Evolutionary conservation across 1,140 invertebrate genomes (phyloP).

Genomic region (Pemphigus obesinymphae): DNA sequence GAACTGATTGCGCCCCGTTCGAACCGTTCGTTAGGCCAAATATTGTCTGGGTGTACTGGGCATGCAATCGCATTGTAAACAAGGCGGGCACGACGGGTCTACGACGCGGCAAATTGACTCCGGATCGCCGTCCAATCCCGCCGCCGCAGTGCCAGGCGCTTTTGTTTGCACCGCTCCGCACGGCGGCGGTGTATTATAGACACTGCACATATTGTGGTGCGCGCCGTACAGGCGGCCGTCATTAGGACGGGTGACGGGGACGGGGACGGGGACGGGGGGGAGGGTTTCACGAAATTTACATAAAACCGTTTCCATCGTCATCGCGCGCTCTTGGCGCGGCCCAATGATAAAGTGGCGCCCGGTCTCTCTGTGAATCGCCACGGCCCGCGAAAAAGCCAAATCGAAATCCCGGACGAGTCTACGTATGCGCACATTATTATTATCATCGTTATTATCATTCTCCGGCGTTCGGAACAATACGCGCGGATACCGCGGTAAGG

Average conservation of each 20-base stretch:
- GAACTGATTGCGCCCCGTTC: conserved; percentile 32
- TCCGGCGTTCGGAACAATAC: no score
- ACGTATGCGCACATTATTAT: no score
- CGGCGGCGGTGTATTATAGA: background rate
- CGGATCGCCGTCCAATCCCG: conserved; percentile 9
- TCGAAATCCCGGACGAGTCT: no score
- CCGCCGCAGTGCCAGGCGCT: background rate
- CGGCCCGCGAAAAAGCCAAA: background rate
- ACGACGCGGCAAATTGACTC: conserved; percentile 34
- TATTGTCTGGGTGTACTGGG: conserved; percentile 34
- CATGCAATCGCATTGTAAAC: conserved; percentile 39
- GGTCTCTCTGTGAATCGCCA: background rate
- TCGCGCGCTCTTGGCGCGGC: no score
- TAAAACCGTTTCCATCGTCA: conserved; percentile 3
- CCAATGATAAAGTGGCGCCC: background rate
- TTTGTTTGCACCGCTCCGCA: conserved; percentile 36
- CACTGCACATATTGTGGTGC: conserved; percentile 18
- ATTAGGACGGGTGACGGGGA: no score
- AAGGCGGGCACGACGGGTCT: conserved; percentile 2
- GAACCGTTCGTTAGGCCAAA: conserved; percentile 35
- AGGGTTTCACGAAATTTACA: conserved; percentile 37
- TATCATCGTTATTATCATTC: no score
- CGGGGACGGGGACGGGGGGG: no score
- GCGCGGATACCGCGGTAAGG: no score
- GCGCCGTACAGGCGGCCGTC: no score